Conservation (phyloP, 2,888 invertebrate genomes). For the Sinotaia quadrata region DNA sequence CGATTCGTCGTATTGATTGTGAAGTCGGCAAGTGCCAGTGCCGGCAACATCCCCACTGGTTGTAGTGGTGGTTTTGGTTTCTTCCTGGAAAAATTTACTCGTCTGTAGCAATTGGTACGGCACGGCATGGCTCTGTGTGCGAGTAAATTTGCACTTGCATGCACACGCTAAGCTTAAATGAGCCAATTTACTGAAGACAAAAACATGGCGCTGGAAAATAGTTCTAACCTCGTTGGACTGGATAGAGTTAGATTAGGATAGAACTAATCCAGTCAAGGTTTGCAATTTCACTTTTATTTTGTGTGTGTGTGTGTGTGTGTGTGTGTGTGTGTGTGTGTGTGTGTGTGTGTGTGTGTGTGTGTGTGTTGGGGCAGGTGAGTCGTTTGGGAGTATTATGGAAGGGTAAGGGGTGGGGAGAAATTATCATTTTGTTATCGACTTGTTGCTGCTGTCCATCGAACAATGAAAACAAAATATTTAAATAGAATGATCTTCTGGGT, state of each 20-base stretch:
- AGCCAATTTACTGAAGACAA: not conserved
- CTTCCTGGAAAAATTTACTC: too few relatives aligned
- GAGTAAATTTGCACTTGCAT: not conserved
- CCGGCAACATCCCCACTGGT: too few relatives aligned
- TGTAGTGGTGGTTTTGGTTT: too few relatives aligned
- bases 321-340: not conserved
- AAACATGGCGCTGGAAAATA: not conserved
- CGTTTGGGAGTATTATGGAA: not conserved
- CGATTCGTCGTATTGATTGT: too few relatives aligned
- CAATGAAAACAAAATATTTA: too few relatives aligned
- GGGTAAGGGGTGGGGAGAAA: not conserved
- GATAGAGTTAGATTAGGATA: too few relatives aligned
- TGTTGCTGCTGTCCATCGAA: too few relatives aligned
- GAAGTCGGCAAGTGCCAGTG: too few relatives aligned
- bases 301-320: not conserved
- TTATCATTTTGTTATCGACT: not conserved
- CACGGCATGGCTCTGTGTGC: not conserved
- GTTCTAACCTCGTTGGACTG: too few relatives aligned
- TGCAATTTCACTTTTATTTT: not conserved
- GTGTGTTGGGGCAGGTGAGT: not conserved
- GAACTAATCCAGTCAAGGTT: not conserved
- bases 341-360: conserved; percentile 2
- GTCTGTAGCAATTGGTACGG: too few relatives aligned
- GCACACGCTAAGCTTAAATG: not conserved
- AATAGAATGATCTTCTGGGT: too few relatives aligned